Base-by-base conservation (phyloP, 1,140 invertebrate species). In the Listronotus oregonensis region DNA sequence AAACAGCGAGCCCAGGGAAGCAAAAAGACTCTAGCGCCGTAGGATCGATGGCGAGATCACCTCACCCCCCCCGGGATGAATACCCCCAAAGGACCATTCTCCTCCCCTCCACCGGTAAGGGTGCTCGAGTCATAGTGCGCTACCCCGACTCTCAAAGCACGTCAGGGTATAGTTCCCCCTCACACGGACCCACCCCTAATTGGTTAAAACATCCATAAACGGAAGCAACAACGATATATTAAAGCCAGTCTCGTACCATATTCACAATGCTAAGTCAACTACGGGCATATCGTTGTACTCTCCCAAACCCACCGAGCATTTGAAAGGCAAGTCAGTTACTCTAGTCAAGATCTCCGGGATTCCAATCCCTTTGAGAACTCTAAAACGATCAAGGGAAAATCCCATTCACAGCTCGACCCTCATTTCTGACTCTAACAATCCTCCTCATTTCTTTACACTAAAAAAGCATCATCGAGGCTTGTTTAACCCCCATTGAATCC, bases 141-240 rank as follows among this genome's bases (percentile, higher is more conserved):
- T 71, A 71, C 70, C 75, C 72, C 62, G 73, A 79, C 59, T 80
- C 78, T 43, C 77, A 79, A 71, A 80, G 79, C 69, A 80, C 79
- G 21, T 80, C 80, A n/a, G 80, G 80, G 39, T 80, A 80, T 68
- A 80, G 79, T 70, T 80, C 79, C 42, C 79, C 79, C 31, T 76
- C 75, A 21, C 73, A 77, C 50, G 69, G 69, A 27, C 70, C 68
- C 11, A 76, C 75, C 15, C 73, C 74, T 21, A 75, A 75, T 66
- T 78, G 76, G 76, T 79, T 77, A n/a, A 75, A 7, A 77, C 77
- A 21, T 78, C 78, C 12, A 65, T 79, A 39, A 76, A 74, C 65
- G 75, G 77, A 50, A 77, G 79, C 65, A 71, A 27, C 21, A 27
- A 68, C 63, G 75, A 79, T 51, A 69, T 75, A 49, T 64, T 69